Percentiles rank a stretch among this genome's conserved stretches.
Evolutionary conservation across 1,140 invertebrate genomes (phyloP).

Genomic region (Drosophila guanche): DNA sequence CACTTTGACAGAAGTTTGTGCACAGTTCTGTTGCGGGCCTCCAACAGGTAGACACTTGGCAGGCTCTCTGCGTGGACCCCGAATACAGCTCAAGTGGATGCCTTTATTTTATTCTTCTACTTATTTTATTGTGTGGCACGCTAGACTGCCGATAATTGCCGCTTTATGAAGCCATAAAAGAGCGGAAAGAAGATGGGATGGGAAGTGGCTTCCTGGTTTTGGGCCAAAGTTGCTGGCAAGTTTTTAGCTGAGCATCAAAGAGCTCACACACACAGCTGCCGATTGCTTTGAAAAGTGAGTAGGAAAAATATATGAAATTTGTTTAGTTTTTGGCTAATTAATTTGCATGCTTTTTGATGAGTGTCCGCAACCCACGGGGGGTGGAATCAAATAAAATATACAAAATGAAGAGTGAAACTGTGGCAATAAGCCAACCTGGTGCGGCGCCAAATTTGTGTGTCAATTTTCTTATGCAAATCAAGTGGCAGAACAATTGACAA

Average conservation of each 20-base stretch:
- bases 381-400: slow-evolving; percentile 14
- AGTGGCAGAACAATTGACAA: slow-evolving; percentile 46
- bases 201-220: no score
- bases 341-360: slow-evolving; percentile 15
- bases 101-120: not conserved
- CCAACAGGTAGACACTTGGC: no score
- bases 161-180: slow-evolving; percentile 48
- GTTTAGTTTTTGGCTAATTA: slow-evolving; percentile 26
- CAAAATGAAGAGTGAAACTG: slow-evolving; percentile 33
- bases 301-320: slow-evolving; percentile 27
- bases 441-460: slow-evolving; percentile 46
- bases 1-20: no score
- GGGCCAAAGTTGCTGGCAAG: slow-evolving; percentile 27
- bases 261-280: slow-evolving; percentile 8
- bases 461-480: slow-evolving; percentile 76
- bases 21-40: no score
- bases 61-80: no score
- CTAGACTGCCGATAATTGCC: slow-evolving; percentile 33
- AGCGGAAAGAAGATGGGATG: not conserved
- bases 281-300: slow-evolving; percentile 33
- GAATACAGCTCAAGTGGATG: no score
- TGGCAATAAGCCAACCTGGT: slow-evolving; percentile 1
- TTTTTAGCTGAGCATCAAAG: slow-evolving; percentile 15
- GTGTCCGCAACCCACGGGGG: slow-evolving; percentile 5
- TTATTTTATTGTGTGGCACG: not conserved